Evolutionary conservation across 2,113 vertebrate genomes (phyloP).

Genomic region (Otus sunia): DNA sequence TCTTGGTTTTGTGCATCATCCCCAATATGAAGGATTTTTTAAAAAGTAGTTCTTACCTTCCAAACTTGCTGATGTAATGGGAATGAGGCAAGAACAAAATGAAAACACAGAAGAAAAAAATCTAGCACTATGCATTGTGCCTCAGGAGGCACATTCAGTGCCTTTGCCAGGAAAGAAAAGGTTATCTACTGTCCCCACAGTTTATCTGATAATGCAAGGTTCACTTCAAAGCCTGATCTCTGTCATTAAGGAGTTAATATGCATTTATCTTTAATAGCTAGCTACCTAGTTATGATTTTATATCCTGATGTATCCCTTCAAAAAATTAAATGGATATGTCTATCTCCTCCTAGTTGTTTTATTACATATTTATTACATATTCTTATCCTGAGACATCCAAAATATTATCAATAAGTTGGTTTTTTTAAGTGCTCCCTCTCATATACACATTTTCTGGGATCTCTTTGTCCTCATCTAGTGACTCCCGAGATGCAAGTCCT

Average conservation of each 20-base stretch:
- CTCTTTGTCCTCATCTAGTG: background rate
- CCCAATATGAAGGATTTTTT: background rate
- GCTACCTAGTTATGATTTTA: background rate
- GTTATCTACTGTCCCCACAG: background rate
- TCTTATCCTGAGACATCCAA: background rate
- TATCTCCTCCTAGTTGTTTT: background rate
- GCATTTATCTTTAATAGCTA: background rate
- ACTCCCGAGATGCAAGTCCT: background rate
- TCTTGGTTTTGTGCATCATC: background rate
- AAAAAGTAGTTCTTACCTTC: background rate
- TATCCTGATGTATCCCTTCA: background rate
- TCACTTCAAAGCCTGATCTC: background rate
- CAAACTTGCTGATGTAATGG: background rate
- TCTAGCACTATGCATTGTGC: background rate
- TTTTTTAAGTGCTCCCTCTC: background rate
- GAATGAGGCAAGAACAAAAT: background rate
- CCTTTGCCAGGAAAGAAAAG: background rate
- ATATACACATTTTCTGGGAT: background rate
- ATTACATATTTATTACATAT: background rate
- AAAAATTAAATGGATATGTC: background rate
- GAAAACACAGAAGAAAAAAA: background rate
- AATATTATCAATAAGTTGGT: background rate
- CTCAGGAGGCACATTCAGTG: background rate
- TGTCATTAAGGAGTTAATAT: background rate
- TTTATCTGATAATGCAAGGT: background rate